A percentile compares a stretch with the other conserved stretches of the same genome.
phyloP scores from a whole-genome alignment of 2,113 vertebrate genomes.

The Struthidea cinerea region DNA sequence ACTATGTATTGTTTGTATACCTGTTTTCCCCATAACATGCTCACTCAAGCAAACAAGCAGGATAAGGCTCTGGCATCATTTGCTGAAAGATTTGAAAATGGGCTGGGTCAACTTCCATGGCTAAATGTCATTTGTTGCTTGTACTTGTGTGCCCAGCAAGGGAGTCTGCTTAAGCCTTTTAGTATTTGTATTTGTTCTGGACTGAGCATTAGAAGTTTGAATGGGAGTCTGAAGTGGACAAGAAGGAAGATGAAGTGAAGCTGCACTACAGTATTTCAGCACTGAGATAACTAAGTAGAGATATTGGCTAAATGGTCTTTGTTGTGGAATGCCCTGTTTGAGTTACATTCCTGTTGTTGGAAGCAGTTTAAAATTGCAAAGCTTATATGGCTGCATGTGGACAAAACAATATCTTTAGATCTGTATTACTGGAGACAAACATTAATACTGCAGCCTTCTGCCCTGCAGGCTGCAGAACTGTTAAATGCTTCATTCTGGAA shows the following conservation, averaged over 20 bases:
- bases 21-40: neutral
- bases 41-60: neutral
- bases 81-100: neutral
- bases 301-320: neutral
- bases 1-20: neutral
- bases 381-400: neutral
- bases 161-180: neutral
- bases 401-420: neutral
- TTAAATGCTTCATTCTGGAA: neutral
- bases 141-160: neutral
- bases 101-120: neutral
- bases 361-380: slow-evolving; percentile 56
- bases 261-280: neutral
- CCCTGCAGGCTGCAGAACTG: neutral
- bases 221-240: neutral
- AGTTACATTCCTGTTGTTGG: neutral
- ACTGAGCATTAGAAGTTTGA: neutral
- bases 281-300: neutral
- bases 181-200: neutral
- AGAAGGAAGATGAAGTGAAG: neutral
- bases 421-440: slow-evolving; percentile 29
- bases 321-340: rapidly evolving
- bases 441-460: neutral
- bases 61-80: neutral
- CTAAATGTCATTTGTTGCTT: neutral